Base-by-base conservation (phyloP, 2,797 vertebrate species). In the Leucoraja ocellata region DNA sequence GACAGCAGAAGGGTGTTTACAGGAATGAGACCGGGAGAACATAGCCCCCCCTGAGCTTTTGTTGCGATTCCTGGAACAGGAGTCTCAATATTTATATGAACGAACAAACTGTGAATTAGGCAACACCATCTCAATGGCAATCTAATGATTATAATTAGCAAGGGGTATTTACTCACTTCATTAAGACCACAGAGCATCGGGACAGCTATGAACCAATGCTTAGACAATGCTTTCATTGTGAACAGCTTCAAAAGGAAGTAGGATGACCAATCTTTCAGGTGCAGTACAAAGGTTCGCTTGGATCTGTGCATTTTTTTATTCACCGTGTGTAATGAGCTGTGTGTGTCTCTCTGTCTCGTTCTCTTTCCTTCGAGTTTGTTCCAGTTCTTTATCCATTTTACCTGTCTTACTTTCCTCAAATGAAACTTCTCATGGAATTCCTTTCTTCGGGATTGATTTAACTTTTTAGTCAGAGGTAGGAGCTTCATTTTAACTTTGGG, bases 201-300 rank as follows among this genome's bases (percentile, higher is more conserved):
- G 54, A 28, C 23, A 58, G 71, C 46, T 58, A 74, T 58, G 28
- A 92, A 92, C 28, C 32, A 54, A 6, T 74, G 23, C 36, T 18
- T 10, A 28, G 21, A 1, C 90, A 46, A 14, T n/a, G 13, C 1
- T 76, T 92, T 54, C 6, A 76, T 92, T 92, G 10, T n/a, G 10
- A 54, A n/a, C 1, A 91, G 21, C 18, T 36, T 39, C 46, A 11
- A 16, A 46, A 4, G 36, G 71, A 91, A 36, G 39, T 74, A 58
- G 23, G 21, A 25, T 68, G 16, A 36, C 32, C 61, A 88, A 68
- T 88, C 84, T 16, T 8, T 88, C 7, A 65, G 83, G 83, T 68
- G 63, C 7, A 65, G 84, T 68, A 68, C 14, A 88, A 88, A 88
- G 84, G 63, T 68, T 68, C 65, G 10, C 84, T 88, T 88, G n/a